These are phyloP conservation scores for Epizoanthus ramosus DNA, from an alignment of 92 coral and sea anemone species.

Conservation along the genomic window DNA sequence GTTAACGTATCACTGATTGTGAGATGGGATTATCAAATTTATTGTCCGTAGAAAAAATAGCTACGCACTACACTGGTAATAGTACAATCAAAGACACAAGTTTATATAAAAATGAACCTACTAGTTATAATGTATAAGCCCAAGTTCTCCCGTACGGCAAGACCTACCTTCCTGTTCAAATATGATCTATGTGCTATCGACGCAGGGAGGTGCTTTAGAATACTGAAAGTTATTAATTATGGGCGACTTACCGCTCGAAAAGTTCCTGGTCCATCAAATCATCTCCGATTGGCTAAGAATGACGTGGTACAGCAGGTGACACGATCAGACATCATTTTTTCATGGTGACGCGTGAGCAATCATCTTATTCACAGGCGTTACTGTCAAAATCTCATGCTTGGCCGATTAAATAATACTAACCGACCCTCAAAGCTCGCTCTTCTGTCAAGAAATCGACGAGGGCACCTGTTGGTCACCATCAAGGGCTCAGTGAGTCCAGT, in stretches of 20 bases:
- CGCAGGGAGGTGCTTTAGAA: slow-evolving; percentile 76
- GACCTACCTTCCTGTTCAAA: slow-evolving; percentile 71
- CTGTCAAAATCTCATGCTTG: slow-evolving; percentile 48
- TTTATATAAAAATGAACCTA: not conserved
- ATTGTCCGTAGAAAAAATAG: no score
- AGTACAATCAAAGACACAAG: not conserved
- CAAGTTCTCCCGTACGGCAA: slow-evolving; percentile 12
- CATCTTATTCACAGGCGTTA: slow-evolving; percentile 42
- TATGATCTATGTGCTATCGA: slow-evolving; percentile 64
- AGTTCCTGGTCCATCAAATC: slow-evolving; percentile 49
- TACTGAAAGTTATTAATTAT: slow-evolving; percentile 89
- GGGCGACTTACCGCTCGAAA: slow-evolving; percentile 75
- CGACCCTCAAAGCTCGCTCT: not conserved
- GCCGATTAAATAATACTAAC: slow-evolving; percentile 31
- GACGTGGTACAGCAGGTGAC: slow-evolving; percentile 63
- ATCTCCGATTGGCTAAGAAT: slow-evolving; percentile 51
- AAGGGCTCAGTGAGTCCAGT: slow-evolving; percentile 16
- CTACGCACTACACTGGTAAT: not conserved
- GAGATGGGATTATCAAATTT: no score
- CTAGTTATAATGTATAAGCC: not conserved
- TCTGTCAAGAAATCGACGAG: slow-evolving; percentile 4
- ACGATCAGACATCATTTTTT: slow-evolving; percentile 55
- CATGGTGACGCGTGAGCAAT: slow-evolving; percentile 52
- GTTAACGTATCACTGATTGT: no score
- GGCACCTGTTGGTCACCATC: not conserved